Evolutionary conservation across 2,113 vertebrate genomes (phyloP).

Genomic region (Stomatorhinus ivindoensis): DNA sequence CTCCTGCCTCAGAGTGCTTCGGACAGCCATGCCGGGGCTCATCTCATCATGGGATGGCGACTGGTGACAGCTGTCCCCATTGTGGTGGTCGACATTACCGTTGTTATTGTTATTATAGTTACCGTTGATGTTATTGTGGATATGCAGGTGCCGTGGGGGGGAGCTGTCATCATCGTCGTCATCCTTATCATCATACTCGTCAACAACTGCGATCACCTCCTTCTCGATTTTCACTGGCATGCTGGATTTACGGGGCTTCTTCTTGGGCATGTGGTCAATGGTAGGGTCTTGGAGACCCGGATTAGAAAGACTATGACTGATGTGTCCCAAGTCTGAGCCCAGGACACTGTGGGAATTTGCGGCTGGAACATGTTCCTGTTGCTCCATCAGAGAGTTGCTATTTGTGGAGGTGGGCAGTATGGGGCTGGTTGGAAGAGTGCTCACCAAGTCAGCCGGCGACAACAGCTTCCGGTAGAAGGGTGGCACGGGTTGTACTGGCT

Average conservation of each 20-base stretch:
- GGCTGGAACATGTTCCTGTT: constrained; percentile 66
- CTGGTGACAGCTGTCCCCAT: constrained; percentile 79
- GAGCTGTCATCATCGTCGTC: constrained; percentile 70
- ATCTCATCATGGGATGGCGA: constrained; percentile 91
- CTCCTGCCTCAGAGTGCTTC: constrained; percentile 80
- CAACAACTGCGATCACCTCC: constrained; percentile 88
- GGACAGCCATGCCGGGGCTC: constrained; percentile 83
- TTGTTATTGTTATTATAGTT: constrained; percentile 71
- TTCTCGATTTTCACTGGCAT: constrained; percentile 99
- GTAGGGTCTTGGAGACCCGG: constrained; percentile 60
- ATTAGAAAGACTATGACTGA: constrained; percentile 63
- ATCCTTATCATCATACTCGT: constrained; percentile 91
- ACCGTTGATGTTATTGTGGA: constrained; percentile 64
- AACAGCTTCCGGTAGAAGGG: constrained; percentile 96
- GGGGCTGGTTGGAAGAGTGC: constrained; percentile 90
- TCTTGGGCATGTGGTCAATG: constrained; percentile 85
- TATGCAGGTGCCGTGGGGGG: constrained; percentile 49
- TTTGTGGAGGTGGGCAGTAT: constrained; percentile 79
- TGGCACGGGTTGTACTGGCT: constrained; percentile 94
- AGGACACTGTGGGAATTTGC: constrained; percentile 56
- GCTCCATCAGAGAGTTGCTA: constrained; percentile 60
- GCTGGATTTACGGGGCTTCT: constrained; percentile 96
- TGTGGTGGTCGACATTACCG: constrained; percentile 73
- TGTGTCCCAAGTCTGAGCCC: constrained; percentile 64
- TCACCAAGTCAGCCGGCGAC: constrained; percentile 86